Percentiles rank a stretch among this genome's conserved stretches.
Evolutionary conservation across 2,797 vertebrate species (phyloP).

Genomic region (Hozukius guyotensis): DNA sequence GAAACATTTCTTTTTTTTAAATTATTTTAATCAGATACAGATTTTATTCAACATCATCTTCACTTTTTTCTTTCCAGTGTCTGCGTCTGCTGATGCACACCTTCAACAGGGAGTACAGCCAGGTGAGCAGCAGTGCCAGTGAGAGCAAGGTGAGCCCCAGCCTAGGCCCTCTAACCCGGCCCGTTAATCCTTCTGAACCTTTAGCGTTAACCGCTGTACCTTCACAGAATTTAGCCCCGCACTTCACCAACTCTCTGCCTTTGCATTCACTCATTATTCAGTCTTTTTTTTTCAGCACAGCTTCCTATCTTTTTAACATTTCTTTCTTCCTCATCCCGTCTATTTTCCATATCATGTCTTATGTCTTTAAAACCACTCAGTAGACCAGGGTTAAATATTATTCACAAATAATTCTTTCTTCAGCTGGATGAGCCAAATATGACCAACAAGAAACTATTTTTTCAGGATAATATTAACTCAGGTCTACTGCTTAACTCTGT

Average conservation of each 20-base stretch:
- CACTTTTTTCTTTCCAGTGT: conserved; percentile 83
- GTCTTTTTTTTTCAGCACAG: background rate
- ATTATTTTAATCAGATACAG: background rate
- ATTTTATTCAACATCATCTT: background rate
- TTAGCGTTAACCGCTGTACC: conserved; percentile 20
- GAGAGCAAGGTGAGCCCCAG: conserved; percentile 97
- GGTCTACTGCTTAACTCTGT: background rate
- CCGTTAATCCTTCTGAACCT: conserved; percentile 51
- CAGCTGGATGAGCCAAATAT: background rate
- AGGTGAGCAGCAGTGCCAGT: conserved; percentile 97
- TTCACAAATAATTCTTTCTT: background rate
- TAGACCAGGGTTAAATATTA: conserved; percentile 17
- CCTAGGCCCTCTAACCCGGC: conserved; percentile 71
- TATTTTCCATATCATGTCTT: background rate
- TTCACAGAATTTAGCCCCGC: conserved; percentile 36
- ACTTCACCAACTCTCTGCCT: conserved; percentile 8
- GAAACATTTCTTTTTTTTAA: background rate
- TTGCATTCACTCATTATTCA: conserved; percentile 9
- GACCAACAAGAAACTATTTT: background rate
- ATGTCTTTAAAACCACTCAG: background rate
- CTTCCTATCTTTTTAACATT: background rate
- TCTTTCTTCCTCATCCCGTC: background rate
- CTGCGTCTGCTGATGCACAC: conserved; percentile 97
- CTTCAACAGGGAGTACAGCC: conserved; percentile 98
- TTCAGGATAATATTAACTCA: background rate